Percentiles rank a stretch among this genome's conserved stretches.
Conservation (phyloP, 2,113 vertebrate species). For the Elgaria multicarinata region DNA sequence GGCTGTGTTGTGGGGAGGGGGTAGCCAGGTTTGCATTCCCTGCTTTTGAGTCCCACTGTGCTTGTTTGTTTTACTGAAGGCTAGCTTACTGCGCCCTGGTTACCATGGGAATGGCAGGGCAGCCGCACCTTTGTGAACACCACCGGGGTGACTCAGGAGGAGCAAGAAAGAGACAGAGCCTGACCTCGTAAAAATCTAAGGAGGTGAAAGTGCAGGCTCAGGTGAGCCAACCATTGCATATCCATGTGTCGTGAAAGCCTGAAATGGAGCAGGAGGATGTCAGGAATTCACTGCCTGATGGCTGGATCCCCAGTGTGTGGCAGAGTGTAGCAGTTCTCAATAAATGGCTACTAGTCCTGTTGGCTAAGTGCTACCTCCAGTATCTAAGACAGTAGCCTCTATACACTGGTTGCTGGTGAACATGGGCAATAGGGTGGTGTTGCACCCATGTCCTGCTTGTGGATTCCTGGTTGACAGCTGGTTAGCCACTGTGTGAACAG, state of each 20-base stretch:
- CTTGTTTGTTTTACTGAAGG: conserved; percentile 68
- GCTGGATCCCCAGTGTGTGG: neutral
- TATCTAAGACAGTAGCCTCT: no score
- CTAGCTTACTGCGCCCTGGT: conserved; percentile 45
- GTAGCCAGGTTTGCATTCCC: conserved; percentile 40
- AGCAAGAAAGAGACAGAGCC: neutral
- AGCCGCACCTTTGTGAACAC: conserved; percentile 66
- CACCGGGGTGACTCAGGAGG: conserved; percentile 34
- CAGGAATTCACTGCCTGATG: neutral
- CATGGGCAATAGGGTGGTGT: no score
- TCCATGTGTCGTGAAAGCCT: neutral
- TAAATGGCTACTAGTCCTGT: no score
- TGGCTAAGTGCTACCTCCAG: no score
- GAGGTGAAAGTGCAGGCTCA: neutral
- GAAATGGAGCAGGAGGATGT: neutral
- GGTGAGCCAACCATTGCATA: neutral
- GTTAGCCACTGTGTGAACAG: no score
- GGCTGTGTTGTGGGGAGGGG: neutral
- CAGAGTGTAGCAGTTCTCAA: no score
- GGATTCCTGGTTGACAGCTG: no score
- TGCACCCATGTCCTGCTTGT: no score
- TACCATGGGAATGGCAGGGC: conserved; percentile 61
- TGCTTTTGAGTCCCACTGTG: conserved; percentile 59
- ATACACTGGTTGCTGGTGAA: no score
- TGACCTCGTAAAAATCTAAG: neutral